Evolutionary conservation across 1,140 invertebrate species (phyloP), one percentile per base, ranked within the genome.

Genomic region (Tetragonula clypearis): DNA sequence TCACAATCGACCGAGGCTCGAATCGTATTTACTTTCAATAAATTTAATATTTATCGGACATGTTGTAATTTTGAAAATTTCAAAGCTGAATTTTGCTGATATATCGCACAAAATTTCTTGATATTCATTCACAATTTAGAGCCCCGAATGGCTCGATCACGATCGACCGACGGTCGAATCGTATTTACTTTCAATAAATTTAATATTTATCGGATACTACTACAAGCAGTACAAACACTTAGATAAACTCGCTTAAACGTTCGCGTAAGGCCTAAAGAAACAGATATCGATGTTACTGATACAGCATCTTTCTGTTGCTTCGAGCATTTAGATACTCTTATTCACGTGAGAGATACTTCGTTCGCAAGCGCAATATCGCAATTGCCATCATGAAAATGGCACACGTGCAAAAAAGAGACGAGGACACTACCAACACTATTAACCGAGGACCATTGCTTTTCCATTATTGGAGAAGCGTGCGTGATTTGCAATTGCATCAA

Each of bases 361-460:
- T 88, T 92, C 30, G 30, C 83, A 90, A 92, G 89, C 90, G 88
- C 86, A 66, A 92, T 62, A 62, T 92, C 92, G 87, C 91, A 90
- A 92, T 92, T 76, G 88, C 73, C 76, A 84, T 88, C 30, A 23
- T 69, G 41, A 35, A 35, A 41, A 75, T 41, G 72, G 49, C n/a
- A 91, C 65, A 85, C 65, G 81, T 82, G 49, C 68, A 75, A 53
- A 73, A 30, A 4, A 84, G 41, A 80, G n/a, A 79, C 78, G 80
- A 80, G 82, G 55, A 86, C 81, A 81, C 49, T 72, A 71, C 71
- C 74, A 60, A 87, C 78, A 74, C 85, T 86, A 88, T 85, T 88
- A 76, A 90, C 74, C 79, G 82, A 86, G 90, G 90, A 90, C 90
- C 90, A 90, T 79, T n/a, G 83, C 60, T 76, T 75, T 84, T 79